Percentiles rank a stretch among this genome's conserved stretches.
Evolutionary conservation across 2,797 vertebrate species (phyloP).

Genomic region (Eleutherodactylus coqui): DNA sequence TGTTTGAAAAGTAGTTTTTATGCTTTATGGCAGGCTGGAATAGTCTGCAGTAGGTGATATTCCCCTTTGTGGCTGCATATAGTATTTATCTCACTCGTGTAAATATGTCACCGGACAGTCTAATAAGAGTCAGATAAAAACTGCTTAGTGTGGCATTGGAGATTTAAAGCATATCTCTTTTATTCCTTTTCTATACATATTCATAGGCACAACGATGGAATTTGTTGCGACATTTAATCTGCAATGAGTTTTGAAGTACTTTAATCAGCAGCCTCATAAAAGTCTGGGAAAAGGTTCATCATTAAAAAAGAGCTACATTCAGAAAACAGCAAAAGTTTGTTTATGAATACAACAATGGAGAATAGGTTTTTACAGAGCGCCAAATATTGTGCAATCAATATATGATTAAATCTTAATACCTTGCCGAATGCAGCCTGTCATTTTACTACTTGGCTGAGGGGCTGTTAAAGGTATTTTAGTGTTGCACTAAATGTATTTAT

Average conservation of each 20-base stretch:
- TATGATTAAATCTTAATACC: constrained; percentile 81
- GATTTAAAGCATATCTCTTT: constrained; percentile 82
- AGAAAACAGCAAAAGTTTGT: constrained; percentile 67
- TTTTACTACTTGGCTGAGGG: constrained; percentile 78
- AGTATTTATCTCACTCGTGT: constrained; percentile 82
- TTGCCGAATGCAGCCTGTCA: constrained; percentile 71
- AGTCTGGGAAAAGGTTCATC: constrained; percentile 73
- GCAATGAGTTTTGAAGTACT: constrained; percentile 80
- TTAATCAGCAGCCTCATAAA: constrained; percentile 85
- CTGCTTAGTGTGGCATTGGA: constrained; percentile 82
- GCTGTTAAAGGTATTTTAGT: constrained; percentile 80
- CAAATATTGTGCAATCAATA: constrained; percentile 78
- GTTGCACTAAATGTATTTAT: constrained; percentile 76
- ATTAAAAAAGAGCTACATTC: constrained; percentile 70
- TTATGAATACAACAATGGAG: constrained; percentile 66
- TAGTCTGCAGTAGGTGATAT: constrained; percentile 70
- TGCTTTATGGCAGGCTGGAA: constrained; percentile 68
- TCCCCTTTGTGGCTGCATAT: constrained; percentile 78
- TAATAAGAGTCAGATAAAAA: constrained; percentile 87
- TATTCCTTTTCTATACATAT: constrained; percentile 79
- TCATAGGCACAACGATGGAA: constrained; percentile 82
- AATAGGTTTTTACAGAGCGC: constrained; percentile 66
- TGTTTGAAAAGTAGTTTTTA: constrained; percentile 67
- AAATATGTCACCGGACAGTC: constrained; percentile 84
- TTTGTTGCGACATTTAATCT: constrained; percentile 84